A percentile compares a stretch with the other conserved stretches of the same genome.
phyloP scores from a whole-genome alignment of 2,797 vertebrate species.

The Mus caroli region DNA sequence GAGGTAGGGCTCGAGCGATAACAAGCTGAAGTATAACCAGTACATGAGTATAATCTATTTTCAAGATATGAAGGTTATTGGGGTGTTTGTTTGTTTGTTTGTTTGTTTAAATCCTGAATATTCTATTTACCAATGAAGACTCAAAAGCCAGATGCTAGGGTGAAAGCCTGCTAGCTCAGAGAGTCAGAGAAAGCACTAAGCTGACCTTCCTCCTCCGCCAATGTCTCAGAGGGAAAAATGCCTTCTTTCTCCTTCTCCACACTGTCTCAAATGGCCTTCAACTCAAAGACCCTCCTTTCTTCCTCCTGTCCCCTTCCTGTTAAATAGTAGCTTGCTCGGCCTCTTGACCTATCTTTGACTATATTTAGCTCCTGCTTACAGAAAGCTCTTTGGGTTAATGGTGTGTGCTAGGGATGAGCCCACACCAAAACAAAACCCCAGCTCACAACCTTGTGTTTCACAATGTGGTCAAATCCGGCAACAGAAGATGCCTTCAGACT shows the following conservation, averaged over 20 bases:
- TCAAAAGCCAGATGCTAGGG: not conserved
- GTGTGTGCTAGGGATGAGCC: not conserved
- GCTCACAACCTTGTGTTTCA: not conserved
- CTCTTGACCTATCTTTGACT: not conserved
- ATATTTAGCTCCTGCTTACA: not conserved
- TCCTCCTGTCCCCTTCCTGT: not conserved
- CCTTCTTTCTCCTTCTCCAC: not conserved
- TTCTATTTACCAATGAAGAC: not conserved
- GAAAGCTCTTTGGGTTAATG: not conserved
- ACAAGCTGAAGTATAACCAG: not conserved
- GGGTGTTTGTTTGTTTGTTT: no score
- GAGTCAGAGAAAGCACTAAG: not conserved
- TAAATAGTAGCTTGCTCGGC: no score
- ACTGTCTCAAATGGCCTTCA: not conserved
- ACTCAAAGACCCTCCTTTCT: not conserved
- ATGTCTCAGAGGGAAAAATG: not conserved
- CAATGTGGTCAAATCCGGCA: not conserved
- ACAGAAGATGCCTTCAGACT: not conserved
- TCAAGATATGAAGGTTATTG: not conserved
- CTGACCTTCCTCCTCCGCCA: not conserved
- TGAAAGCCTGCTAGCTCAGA: not conserved
- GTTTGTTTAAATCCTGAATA: not conserved
- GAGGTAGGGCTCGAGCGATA: not conserved
- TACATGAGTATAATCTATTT: not conserved
- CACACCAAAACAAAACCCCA: not conserved